Conservation (phyloP, 1,140 invertebrate species). For the Drosophila pseudoananassae region DNA sequence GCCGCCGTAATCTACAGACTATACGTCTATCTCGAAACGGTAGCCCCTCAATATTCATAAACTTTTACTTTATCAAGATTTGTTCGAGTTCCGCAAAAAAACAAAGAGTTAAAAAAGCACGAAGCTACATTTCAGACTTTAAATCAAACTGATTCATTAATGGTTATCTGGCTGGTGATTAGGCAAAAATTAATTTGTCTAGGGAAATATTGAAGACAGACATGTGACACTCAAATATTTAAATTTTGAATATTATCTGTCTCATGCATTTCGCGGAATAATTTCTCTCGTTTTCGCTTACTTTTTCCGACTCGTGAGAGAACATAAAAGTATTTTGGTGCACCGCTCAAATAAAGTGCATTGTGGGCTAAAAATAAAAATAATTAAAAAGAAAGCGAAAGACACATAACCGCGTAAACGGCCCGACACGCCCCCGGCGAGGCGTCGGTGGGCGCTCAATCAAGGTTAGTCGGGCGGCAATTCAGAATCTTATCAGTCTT, state of each 20-base stretch:
- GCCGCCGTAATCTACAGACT: constrained; percentile 37
- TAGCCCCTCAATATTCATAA: constrained; percentile 15
- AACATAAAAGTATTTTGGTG: constrained; percentile 45
- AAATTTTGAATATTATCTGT: not conserved
- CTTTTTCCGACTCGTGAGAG: constrained; percentile 1
- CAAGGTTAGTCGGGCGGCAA: constrained; percentile 41
- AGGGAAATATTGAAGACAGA: not conserved
- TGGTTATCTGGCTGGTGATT: not conserved
- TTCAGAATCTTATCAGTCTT: constrained; percentile 53
- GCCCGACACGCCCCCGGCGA: constrained; percentile 26
- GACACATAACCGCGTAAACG: constrained; percentile 4
- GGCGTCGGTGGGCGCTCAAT: constrained; percentile 11
- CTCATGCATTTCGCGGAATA: not conserved
- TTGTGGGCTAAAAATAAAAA: constrained; percentile 51
- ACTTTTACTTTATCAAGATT: constrained; percentile 31
- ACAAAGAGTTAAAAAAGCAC: constrained; percentile 18
- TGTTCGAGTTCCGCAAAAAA: constrained; percentile 22
- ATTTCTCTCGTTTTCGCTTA: constrained; percentile 3
- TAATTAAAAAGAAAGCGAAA: constrained; percentile 32
- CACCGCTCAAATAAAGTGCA: constrained; percentile 29
- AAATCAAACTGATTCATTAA: constrained; percentile 22
- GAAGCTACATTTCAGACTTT: not conserved
- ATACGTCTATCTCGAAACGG: constrained; percentile 32
- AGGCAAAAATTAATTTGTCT: constrained; percentile 7
- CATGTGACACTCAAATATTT: constrained; percentile 2